These are phyloP conservation scores for Eidolon helvum DNA, from an alignment of 2,113 vertebrate genomes.

Conservation along the genomic window DNA sequence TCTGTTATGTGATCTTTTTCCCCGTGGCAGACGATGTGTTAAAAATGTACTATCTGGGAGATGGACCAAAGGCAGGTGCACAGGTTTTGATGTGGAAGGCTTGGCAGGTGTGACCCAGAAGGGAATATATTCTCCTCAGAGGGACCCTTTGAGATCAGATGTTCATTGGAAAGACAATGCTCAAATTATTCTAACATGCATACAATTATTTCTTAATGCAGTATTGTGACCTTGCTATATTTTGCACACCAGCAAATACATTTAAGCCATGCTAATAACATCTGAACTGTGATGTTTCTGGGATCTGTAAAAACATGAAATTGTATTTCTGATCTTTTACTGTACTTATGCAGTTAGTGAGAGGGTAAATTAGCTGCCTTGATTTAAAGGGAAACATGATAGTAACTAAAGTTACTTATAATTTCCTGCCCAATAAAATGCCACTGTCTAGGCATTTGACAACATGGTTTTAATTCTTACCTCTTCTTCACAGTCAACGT, in stretches of 20 bases:
- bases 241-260: conserved; percentile 60
- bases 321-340: not conserved
- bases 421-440: not conserved
- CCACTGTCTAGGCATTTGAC: not conserved
- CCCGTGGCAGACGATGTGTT: conserved; percentile 79
- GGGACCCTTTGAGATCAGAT: conserved; percentile 59
- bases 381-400: not conserved
- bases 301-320: conserved; percentile 46
- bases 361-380: not conserved
- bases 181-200: conserved; percentile 49
- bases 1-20: conserved; percentile 76
- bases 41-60: conserved; percentile 75
- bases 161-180: conserved; percentile 61
- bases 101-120: conserved; percentile 62
- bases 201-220: conserved; percentile 71
- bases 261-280: conserved; percentile 22
- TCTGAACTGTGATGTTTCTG: not conserved
- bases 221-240: conserved; percentile 70
- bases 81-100: conserved; percentile 67
- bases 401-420: not conserved
- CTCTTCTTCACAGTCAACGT: not conserved
- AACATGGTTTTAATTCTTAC: not conserved
- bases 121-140: conserved; percentile 41
- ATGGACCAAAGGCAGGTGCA: conserved; percentile 73
- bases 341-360: not conserved